Evolutionary conservation across 2,888 invertebrate genomes (phyloP), one percentile per base, ranked within the genome.

Genomic region (Mycalesis mineus): DNA sequence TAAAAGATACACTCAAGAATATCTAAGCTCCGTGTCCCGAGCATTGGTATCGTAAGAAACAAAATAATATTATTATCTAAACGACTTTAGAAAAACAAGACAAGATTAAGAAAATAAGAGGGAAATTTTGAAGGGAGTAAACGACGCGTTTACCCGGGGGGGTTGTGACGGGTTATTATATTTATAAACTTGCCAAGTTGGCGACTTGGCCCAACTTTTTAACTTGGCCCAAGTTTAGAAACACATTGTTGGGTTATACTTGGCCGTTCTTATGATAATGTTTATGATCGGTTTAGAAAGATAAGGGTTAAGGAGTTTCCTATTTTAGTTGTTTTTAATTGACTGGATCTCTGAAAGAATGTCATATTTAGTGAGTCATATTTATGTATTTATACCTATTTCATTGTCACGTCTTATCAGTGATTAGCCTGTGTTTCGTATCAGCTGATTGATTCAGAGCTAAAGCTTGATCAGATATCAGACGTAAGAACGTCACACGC

Each of bases 51-150:
- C 14, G 2, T 40, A n/a, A 9, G 8, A 42, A 33, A 52, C 52
- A 22, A 52, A 47, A 47, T 15, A 33, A 52, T 42, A 52, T 51
- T 31, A 51, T 52, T 29, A 50, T 50, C 42, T 53, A 37, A 53
- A 53, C 53, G 53, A 53, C 53, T 53, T 53, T 29, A 33, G 44
- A 53, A 44, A 22, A 53, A 53, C 53, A 53, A 44, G 37, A 11
- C 36, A 15, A 53, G 53, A 53, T 53, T 53, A 53, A 37, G 53
- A 53, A 53, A 53, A 53, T 53, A 53, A 42, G 17, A 15, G 44
- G n/a, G 49, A 55, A 44, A 51, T 58, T 55, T 42, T 52, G 52
- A 61, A 55, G 42, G 47, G 36, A 55, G 55, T 58, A 61, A 58
- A 49, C 39, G 33, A n/a, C 55, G 33, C 14, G 28, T 9, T 31